Base-by-base conservation (phyloP, 2,888 invertebrate species). In the Zygaena filipendulae region DNA sequence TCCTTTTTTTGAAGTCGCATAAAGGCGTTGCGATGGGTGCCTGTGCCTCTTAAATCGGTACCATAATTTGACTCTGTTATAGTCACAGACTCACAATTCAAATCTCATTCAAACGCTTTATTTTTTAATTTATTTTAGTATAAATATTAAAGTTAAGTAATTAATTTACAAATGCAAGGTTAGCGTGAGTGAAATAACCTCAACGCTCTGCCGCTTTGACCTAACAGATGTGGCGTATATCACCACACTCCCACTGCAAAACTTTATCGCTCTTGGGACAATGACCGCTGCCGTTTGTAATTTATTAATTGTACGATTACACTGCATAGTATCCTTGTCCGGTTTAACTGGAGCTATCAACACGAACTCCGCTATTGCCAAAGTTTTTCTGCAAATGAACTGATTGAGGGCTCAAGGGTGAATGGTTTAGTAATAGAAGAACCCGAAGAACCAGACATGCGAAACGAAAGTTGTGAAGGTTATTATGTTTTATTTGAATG, bases 221-320 rank as follows among this genome's bases (percentile, higher is more conserved):
- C 64, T 50, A 63, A 62, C 75, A 71, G 69, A 74, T 74, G 72
- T 57, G 56, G 49, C 52, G 48, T 72, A n/a, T n/a, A 72, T 71
- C 71, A 62, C 49, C 58, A 49, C 37, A 40, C 59, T 57, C 56
- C 56, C 62, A 56, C 63, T 64, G 69, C 69, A 58, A 63, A 71
- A 62, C 59, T 64, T 64, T 71, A 72, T 72, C 71, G 59, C n/a
- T 54, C 40, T 47, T 47, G 49, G 72, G 61, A 53, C 75, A 70
- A 70, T 47, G 74, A 75, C 75, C 75, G 62, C 61, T 47, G 49
- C 42, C 54, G 55, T 59, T 64, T 56, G 66, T 74, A 67, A 74
- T 74, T 71, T 74, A 75, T 72, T 74, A 77, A 77, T 75, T 74
- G 66, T 59, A 59, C 64, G 56, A 61, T 61, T 60, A 63, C 59